Conservation (phyloP, 1,140 invertebrate genomes). For the Lordiphosa mommai region DNA sequence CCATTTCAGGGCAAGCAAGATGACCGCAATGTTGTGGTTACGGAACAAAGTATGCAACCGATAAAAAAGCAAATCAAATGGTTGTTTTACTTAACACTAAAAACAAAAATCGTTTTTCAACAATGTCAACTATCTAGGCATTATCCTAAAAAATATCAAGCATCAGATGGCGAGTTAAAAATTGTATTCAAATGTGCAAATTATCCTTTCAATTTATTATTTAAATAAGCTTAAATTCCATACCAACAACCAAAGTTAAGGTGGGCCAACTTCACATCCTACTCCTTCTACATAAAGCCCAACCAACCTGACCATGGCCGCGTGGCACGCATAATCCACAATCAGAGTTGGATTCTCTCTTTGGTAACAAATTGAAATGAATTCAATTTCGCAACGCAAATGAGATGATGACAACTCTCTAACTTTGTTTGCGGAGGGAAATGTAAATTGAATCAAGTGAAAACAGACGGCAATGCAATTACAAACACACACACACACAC, state of each 20-base stretch:
- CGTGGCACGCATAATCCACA: conserved; percentile 34
- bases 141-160: too few species aligned
- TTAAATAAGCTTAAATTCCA: conserved; percentile 33
- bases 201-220: conserved; percentile 12
- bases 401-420: conserved; percentile 17
- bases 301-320: conserved; percentile 27
- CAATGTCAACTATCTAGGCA: too few species aligned
- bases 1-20: conserved; percentile 4
- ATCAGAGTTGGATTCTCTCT: not conserved
- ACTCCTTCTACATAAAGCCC: conserved; percentile 8
- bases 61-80: too few species aligned
- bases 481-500: conserved; percentile 18
- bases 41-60: too few species aligned
- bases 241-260: too few species aligned
- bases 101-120: too few species aligned
- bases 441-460: conserved; percentile 52
- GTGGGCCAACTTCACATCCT: not conserved
- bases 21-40: conserved; percentile 42
- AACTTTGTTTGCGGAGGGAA: conserved; percentile 39
- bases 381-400: conserved; percentile 50
- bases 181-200: too few species aligned
- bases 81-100: too few species aligned
- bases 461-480: conserved; percentile 46
- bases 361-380: conserved; percentile 47
- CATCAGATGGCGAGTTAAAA: too few species aligned